Evolutionary conservation across 2,888 invertebrate species (phyloP), one percentile per base, ranked within the genome.

Genomic region (Periphyllus acericola): DNA sequence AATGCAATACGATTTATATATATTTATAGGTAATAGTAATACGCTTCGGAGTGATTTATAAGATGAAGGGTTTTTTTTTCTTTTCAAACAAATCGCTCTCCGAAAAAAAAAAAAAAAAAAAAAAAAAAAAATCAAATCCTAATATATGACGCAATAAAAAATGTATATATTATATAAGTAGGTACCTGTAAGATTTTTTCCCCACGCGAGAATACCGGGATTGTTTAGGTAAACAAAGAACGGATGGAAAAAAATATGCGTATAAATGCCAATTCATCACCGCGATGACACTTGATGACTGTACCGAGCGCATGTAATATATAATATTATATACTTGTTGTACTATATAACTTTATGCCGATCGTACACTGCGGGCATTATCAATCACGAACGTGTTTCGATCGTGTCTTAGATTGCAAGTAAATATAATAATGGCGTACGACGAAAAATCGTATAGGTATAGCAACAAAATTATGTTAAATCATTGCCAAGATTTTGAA

Each of bases 31-130:
- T 60, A 71, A n/a, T 11, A 71, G n/a, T 71, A 29, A 71, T 14
- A 32, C 25, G 29, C n/a, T 81, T 46, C 40, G 29, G 81, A 36
- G 17, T 68, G 68, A 68, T 68, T 68, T 25, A 81, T 21, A 46
- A 46, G 68, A 29, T 68, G 11, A 14, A 29, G n/a, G 0, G 29
- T 25, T 29, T 36, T 68, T 81, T 80, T 81, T 81, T 81, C 40
- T 34, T 66, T 68, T 68, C 40, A 19, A 81, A 81, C 81, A 81
- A 81, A 81, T 80, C 80, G 80, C n/a, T 80, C 40, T 80, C 55
- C 80, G 8, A 60, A 68, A n/a, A n/a, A 8, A 1, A 68, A n/a
- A 60, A 19, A n/a, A n/a, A n/a, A n/a, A n/a, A n/a, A 46, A 46
- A 36, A 55, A 25, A 60, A 60, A 60, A 17, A 68, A 68, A 68